Conservation (phyloP, 2,113 vertebrate species). For the Gallinago jamesoni region DNA sequence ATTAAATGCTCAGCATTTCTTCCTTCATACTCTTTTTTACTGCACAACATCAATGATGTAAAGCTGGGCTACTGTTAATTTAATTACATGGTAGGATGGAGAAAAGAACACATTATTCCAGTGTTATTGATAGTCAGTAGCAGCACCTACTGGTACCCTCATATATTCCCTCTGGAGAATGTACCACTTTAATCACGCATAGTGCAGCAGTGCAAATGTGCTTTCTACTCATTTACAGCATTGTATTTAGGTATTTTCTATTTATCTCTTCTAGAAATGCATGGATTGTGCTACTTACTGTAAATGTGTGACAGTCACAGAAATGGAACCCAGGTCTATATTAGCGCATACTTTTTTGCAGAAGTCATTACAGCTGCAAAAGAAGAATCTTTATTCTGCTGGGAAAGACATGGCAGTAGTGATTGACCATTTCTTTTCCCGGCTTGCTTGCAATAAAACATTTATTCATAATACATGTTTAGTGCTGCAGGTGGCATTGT, state of each 20-base stretch:
- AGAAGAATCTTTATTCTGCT: slow-evolving; percentile 17
- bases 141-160: slow-evolving; percentile 8
- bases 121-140: not conserved
- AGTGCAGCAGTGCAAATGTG: not conserved
- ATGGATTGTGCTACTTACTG: not conserved
- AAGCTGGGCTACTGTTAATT: not conserved
- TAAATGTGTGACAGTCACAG: not conserved
- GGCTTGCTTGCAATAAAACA: slow-evolving; percentile 37
- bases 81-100: not conserved
- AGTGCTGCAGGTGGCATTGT: slow-evolving; percentile 73
- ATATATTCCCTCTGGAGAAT: not conserved
- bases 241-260: not conserved
- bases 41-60: not conserved
- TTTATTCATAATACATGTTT: slow-evolving; percentile 59
- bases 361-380: not conserved
- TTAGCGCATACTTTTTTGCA: not conserved
- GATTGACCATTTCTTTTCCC: slow-evolving; percentile 19
- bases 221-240: not conserved
- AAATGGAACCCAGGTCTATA: not conserved
- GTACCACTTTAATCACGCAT: not conserved
- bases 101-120: not conserved
- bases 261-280: not conserved
- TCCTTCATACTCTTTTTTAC: not conserved
- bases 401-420: not conserved
- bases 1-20: not conserved